Percentiles rank a stretch among this genome's conserved stretches.
Evolutionary conservation across 2,888 invertebrate genomes (phyloP).

Genomic region (Tiliacea aurago): DNA sequence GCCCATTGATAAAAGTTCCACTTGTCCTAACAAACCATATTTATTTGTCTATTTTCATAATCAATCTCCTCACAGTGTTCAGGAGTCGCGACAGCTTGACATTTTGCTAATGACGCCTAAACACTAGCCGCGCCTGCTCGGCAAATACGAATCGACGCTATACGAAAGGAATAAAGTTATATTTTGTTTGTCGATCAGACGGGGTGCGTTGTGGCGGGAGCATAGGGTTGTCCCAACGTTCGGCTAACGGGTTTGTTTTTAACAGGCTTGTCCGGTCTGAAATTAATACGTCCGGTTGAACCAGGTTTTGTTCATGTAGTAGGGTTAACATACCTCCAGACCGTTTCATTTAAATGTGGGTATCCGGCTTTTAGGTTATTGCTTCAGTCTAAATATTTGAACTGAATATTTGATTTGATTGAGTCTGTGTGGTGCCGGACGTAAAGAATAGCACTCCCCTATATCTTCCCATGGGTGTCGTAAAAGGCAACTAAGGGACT

Average conservation of each 20-base stretch:
- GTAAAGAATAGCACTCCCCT: no score
- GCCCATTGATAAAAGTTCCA: constrained; percentile 39
- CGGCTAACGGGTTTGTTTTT: constrained; percentile 27
- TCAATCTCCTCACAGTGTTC: constrained; percentile 71
- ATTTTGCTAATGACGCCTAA: constrained; percentile 73
- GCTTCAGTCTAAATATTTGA: neutral
- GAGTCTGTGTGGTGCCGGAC: no score
- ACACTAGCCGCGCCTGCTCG: constrained; percentile 36
- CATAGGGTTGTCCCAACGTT: constrained; percentile 44
- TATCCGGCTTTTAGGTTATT: neutral
- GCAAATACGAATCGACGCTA: constrained; percentile 49
- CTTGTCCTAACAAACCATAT: constrained; percentile 38
- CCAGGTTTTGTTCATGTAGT: neutral
- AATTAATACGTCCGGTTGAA: constrained; percentile 16
- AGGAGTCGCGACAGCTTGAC: constrained; percentile 74
- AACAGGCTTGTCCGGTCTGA: constrained; percentile 24
- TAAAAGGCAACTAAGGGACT: no score
- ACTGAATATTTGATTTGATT: no score
- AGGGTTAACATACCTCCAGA: neutral
- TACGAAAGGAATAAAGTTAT: constrained; percentile 39
- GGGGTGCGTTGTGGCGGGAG: constrained; percentile 17
- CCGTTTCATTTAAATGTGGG: neutral
- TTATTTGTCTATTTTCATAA: constrained; percentile 65
- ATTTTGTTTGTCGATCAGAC: constrained; percentile 35
- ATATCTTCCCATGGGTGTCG: no score